phyloP scores from a whole-genome alignment of 2,888 invertebrate species.

The Xestia rhomboidea region DNA sequence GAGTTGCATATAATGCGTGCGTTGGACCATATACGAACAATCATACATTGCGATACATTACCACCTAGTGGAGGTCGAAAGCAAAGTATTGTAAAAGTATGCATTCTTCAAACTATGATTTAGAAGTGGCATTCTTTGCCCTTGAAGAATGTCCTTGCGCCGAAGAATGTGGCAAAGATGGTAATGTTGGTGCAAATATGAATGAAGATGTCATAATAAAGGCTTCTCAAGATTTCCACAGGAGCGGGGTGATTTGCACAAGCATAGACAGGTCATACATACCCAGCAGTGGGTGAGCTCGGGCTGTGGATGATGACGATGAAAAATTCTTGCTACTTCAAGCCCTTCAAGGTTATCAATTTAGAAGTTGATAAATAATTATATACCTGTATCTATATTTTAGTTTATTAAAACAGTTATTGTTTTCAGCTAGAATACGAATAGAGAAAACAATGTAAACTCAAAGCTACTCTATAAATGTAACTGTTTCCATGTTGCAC shows the following conservation, averaged over 20 bases:
- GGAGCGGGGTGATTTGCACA: not conserved
- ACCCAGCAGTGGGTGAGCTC: not conserved
- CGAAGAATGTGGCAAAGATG: conserved; percentile 1
- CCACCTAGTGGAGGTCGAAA: conserved; percentile 70
- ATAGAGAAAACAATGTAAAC: not conserved
- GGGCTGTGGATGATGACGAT: not conserved
- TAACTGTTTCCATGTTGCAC: conserved; percentile 14
- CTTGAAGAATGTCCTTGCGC: too few species aligned
- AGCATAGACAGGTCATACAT: not conserved
- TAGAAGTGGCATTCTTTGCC: conserved; percentile 30
- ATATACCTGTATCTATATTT: not conserved
- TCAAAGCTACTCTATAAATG: not conserved
- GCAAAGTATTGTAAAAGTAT: conserved; percentile 57
- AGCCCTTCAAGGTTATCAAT: not conserved
- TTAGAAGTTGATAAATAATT: not conserved
- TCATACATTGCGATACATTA: conserved; percentile 67
- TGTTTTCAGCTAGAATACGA: not conserved
- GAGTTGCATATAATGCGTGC: conserved; percentile 70
- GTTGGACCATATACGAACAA: conserved; percentile 69
- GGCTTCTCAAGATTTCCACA: not conserved
- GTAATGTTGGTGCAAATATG: not conserved
- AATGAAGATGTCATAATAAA: not conserved
- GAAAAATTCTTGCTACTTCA: not conserved
- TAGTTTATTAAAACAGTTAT: not conserved
- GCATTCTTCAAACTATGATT: conserved; percentile 61